Evolutionary conservation across 2,797 vertebrate species (phyloP).

Genomic region (Sebastes glaucus): DNA sequence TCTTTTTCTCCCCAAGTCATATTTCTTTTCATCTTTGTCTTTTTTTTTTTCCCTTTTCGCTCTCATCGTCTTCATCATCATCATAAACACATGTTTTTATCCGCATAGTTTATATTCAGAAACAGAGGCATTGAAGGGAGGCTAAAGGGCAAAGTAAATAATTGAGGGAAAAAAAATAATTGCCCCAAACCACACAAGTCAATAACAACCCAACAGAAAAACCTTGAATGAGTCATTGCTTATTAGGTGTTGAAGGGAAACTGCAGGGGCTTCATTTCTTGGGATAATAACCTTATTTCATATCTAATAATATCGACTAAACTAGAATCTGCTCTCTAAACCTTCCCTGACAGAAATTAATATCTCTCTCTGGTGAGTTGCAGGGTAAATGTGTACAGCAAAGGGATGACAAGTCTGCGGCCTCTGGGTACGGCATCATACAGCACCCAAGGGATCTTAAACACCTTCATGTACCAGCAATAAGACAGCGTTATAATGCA

Average conservation of each 20-base stretch:
- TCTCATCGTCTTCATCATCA: slow-evolving; percentile 20
- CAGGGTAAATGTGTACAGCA: slow-evolving; percentile 37
- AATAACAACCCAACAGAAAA: slow-evolving; percentile 53
- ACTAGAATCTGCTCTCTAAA: slow-evolving; percentile 34
- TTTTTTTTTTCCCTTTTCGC: not conserved
- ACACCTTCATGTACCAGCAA: slow-evolving; percentile 21
- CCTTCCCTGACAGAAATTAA: slow-evolving; percentile 42
- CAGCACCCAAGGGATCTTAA: slow-evolving; percentile 27
- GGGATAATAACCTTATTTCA: slow-evolving; percentile 49
- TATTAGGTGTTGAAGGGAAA: slow-evolving; percentile 46
- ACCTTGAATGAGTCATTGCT: slow-evolving; percentile 48
- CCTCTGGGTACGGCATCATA: slow-evolving; percentile 15
- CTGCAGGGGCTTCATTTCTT: slow-evolving; percentile 18
- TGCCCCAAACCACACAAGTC: slow-evolving; percentile 53
- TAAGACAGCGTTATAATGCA: slow-evolving; percentile 17
- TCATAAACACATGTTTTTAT: slow-evolving; percentile 22
- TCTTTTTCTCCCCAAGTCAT: slow-evolving; percentile 12
- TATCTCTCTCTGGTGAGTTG: slow-evolving; percentile 40
- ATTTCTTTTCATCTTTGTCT: slow-evolving; percentile 30
- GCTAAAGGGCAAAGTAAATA: slow-evolving; percentile 60
- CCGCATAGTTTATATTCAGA: slow-evolving; percentile 17
- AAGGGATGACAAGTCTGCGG: slow-evolving; percentile 33
- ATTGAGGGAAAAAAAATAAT: slow-evolving; percentile 53
- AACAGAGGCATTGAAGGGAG: slow-evolving; percentile 16
- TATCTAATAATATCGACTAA: slow-evolving; percentile 39